A percentile compares a stretch with the other conserved stretches of the same genome.
phyloP scores from a whole-genome alignment of 2,797 vertebrate genomes.

The Microhierax caerulescens region DNA sequence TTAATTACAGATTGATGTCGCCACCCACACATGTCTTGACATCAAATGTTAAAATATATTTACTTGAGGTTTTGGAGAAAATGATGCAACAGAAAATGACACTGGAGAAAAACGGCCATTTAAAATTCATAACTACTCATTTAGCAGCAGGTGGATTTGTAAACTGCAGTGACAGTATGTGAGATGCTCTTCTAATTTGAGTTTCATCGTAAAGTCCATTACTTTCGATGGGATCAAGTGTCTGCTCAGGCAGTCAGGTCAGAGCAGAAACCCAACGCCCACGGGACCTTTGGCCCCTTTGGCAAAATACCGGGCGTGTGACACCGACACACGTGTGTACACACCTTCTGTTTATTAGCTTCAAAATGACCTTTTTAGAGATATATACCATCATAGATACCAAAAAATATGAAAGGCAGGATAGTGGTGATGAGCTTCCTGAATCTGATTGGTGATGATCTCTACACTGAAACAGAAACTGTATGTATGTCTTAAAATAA shows the following conservation, averaged over 20 bases:
- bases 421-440: background rate
- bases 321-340: background rate
- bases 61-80: background rate
- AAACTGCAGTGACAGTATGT: background rate
- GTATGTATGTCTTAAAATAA: background rate
- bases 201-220: background rate
- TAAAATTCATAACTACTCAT: background rate
- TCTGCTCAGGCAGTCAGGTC: background rate
- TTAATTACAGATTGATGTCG: background rate
- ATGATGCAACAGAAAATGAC: background rate
- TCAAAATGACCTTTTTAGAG: background rate
- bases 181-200: background rate
- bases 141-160: background rate
- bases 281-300: background rate
- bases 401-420: background rate
- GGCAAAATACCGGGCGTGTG: background rate
- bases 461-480: background rate
- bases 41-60: background rate
- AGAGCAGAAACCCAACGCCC: background rate
- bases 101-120: background rate
- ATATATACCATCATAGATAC: background rate
- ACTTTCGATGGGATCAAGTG: background rate
- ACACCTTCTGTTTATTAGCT: background rate
- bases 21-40: background rate
- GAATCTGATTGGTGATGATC: no score